Conservation (phyloP, 2,888 invertebrate species). For the Rhimphoctona megacephalus region DNA sequence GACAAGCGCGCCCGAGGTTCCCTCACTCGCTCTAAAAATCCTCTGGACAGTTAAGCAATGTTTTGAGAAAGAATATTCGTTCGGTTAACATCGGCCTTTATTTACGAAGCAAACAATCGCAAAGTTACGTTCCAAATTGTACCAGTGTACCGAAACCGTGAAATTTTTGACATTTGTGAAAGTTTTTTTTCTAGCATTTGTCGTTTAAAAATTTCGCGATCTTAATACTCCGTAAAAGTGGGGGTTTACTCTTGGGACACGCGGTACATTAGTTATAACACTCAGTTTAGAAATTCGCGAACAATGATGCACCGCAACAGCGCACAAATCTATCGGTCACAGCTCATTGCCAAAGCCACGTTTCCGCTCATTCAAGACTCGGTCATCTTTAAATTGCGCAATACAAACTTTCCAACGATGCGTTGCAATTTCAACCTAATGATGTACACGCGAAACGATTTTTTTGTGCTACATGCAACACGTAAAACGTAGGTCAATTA, state of each 20-base stretch:
- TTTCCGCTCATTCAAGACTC: not conserved
- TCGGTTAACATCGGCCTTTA: too few species aligned
- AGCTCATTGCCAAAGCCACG: conserved; percentile 8
- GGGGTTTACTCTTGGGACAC: not conserved
- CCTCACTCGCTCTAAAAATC: too few species aligned
- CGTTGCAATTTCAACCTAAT: not conserved
- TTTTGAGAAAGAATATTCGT: too few species aligned
- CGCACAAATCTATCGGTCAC: not conserved
- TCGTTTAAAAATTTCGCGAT: not conserved
- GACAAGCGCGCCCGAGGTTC: too few species aligned
- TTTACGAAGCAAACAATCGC: too few species aligned
- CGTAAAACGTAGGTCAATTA: not conserved
- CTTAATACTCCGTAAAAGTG: not conserved
- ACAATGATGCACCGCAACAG: not conserved
- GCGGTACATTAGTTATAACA: not conserved
- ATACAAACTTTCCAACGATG: not conserved
- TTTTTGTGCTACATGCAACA: not conserved
- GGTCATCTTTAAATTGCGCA: not conserved
- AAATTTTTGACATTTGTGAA: not conserved
- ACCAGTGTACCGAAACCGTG: too few species aligned
- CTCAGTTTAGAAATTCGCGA: not conserved
- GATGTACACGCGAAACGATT: not conserved
- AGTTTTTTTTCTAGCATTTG: not conserved
- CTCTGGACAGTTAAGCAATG: too few species aligned
- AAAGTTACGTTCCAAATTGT: too few species aligned